Percentiles rank a stretch among this genome's conserved stretches.
Conservation (phyloP, 2,888 invertebrate species). For the Hypomecis punctinalis region DNA sequence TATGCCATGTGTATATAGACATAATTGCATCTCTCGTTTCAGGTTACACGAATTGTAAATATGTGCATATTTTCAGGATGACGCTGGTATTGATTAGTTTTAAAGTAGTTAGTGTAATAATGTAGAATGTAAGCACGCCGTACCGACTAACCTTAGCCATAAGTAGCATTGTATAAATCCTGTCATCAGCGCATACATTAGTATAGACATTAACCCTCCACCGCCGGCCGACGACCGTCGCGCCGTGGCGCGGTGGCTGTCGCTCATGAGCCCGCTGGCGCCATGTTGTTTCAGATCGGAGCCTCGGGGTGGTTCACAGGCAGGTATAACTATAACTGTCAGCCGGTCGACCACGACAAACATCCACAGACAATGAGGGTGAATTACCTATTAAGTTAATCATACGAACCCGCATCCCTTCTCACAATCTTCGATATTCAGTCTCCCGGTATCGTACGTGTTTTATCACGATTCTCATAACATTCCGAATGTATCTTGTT, state of each 20-base stretch:
- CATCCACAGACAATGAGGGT: slow-evolving; percentile 96
- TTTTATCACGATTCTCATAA: slow-evolving; percentile 30
- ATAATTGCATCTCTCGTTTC: slow-evolving; percentile 54
- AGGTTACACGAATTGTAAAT: slow-evolving; percentile 56
- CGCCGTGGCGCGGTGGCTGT: slow-evolving; percentile 14
- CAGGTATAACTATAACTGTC: slow-evolving; percentile 97
- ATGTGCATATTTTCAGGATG: slow-evolving; percentile 47
- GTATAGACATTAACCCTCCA: slow-evolving; percentile 9
- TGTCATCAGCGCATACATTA: slow-evolving; percentile 39
- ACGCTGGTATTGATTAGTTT: slow-evolving; percentile 44
- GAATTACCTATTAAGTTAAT: slow-evolving; percentile 80
- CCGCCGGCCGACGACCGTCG: not conserved
- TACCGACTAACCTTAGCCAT: slow-evolving; percentile 37
- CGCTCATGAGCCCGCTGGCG: slow-evolving; percentile 74
- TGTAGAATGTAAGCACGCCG: slow-evolving; percentile 4
- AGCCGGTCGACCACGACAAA: slow-evolving; percentile 98
- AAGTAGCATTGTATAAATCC: slow-evolving; percentile 36
- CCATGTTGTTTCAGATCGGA: slow-evolving; percentile 91
- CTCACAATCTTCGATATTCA: slow-evolving; percentile 31
- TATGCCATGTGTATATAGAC: slow-evolving; percentile 74
- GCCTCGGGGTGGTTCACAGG: slow-evolving; percentile 97
- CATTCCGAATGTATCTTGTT: slow-evolving; percentile 16
- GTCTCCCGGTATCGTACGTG: slow-evolving; percentile 25
- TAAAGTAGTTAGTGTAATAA: slow-evolving; percentile 38
- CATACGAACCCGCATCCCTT: slow-evolving; percentile 41